These are phyloP conservation scores for Drepanosiphum platanoidis DNA, from an alignment of 2,888 invertebrate species.

Conservation along the genomic window DNA sequence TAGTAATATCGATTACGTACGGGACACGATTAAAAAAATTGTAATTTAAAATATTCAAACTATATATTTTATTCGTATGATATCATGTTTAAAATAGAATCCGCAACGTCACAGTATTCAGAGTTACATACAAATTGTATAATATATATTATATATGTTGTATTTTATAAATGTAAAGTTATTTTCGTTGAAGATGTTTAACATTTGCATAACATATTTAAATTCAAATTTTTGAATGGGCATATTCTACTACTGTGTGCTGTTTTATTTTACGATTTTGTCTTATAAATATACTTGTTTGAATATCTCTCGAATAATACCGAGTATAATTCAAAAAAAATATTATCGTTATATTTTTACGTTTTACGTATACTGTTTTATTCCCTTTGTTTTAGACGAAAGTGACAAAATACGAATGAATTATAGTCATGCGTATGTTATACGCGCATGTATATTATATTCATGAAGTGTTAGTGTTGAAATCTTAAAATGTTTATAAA, in stretches of 20 bases:
- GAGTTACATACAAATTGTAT: background rate
- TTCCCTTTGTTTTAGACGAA: background rate
- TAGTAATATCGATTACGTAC: too few species aligned
- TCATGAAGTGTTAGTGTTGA: too few species aligned
- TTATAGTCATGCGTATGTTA: background rate
- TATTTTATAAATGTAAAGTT: background rate
- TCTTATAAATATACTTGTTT: background rate
- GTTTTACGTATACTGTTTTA: background rate
- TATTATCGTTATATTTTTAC: background rate
- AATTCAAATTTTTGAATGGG: background rate
- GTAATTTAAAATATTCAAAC: too few species aligned
- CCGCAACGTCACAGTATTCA: background rate
- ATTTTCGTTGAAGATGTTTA: background rate
- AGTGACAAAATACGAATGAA: background rate
- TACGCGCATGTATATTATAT: too few species aligned
- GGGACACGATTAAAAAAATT: too few species aligned
- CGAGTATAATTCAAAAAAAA: background rate
- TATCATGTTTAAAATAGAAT: background rate
- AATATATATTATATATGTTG: background rate
- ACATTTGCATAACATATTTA: constrained; percentile 33
- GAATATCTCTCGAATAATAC: background rate
- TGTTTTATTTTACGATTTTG: background rate
- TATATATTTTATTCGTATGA: too few species aligned
- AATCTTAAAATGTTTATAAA: too few species aligned
- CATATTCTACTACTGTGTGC: background rate